A percentile compares a stretch with the other conserved stretches of the same genome.
Evolutionary conservation across 2,888 invertebrate genomes (phyloP).

Genomic region (Xanthorhoe spadicearia): DNA sequence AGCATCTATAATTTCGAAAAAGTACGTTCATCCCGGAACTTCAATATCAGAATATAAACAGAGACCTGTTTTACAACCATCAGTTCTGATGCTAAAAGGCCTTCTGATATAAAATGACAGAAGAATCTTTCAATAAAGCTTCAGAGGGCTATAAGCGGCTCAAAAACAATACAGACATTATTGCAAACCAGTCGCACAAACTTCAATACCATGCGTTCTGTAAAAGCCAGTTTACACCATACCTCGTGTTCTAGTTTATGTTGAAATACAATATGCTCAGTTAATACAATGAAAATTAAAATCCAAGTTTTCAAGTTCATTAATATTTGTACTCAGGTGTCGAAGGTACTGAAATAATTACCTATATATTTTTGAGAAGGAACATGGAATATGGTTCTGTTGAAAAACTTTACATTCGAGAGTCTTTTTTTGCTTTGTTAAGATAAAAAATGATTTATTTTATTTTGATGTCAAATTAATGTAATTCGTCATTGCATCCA

Average conservation of each 20-base stretch:
- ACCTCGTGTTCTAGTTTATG: neutral
- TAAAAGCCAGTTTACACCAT: neutral
- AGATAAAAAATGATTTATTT: neutral
- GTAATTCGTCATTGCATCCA: neutral
- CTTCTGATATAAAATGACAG: neutral
- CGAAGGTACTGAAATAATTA: no score
- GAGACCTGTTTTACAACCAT: neutral
- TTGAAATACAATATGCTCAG: neutral
- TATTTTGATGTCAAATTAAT: neutral
- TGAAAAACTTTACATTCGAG: no score
- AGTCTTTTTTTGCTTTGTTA: no score
- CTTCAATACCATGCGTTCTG: constrained; percentile 15
- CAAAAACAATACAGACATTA: constrained; percentile 34
- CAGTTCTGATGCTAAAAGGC: neutral
- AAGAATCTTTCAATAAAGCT: constrained; percentile 22
- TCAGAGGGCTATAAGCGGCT: constrained; percentile 31
- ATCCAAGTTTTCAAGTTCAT: neutral
- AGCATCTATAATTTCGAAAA: no score
- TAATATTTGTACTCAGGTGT: no score
- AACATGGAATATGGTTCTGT: no score
- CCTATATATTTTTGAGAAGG: no score
- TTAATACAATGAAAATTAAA: neutral
- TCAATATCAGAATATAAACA: no score
- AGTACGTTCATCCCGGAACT: no score
- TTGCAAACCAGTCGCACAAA: constrained; percentile 21